Conservation (phyloP, 1,140 invertebrate species). For the Asbolus verrucosus region DNA sequence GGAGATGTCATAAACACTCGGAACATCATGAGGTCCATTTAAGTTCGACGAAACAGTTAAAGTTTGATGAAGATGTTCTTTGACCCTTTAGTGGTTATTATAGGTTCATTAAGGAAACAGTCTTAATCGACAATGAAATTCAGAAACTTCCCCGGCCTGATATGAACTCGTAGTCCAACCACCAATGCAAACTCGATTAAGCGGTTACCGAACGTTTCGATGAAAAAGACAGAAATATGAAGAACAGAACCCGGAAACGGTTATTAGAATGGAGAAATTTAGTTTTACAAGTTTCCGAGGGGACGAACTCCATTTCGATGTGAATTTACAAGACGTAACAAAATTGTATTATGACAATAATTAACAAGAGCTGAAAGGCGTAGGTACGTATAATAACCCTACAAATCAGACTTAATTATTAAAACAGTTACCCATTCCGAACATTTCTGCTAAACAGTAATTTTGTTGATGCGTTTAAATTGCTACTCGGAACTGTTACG, state of each 20-base stretch:
- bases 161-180: conserved; percentile 1
- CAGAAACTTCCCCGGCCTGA: conserved; percentile 24
- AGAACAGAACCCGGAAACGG: background rate
- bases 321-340: no score
- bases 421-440: no score
- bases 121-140: conserved; percentile 37
- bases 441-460: no score
- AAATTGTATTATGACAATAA: no score
- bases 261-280: background rate
- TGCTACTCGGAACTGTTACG: no score
- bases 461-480: no score
- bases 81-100: conserved; percentile 25
- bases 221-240: conserved; percentile 1
- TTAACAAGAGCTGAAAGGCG: no score
- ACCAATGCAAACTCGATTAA: background rate
- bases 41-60: conserved; percentile 19
- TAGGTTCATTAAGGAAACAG: conserved; percentile 29
- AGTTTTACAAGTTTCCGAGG: background rate
- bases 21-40: conserved; percentile 5
- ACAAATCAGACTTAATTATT: no score
- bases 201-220: conserved; percentile 9
- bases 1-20: background rate
- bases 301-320: no score
- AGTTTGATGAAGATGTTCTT: conserved; percentile 39
- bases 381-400: no score